phyloP scores from a whole-genome alignment of 1,140 invertebrate species.

The Drosophila elegans region DNA sequence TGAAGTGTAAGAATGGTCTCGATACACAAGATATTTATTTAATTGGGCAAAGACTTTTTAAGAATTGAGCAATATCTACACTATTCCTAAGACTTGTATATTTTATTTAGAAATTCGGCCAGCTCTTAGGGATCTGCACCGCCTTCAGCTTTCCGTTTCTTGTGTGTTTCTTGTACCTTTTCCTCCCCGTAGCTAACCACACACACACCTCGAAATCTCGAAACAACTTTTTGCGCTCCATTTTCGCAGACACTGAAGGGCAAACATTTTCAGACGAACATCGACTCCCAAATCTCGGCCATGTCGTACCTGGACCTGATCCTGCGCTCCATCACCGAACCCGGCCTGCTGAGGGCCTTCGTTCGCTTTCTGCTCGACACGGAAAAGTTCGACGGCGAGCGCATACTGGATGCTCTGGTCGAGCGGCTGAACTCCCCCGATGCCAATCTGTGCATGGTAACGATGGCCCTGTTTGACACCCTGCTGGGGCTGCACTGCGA shows the following conservation, averaged over 20 bases:
- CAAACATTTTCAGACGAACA: constrained; percentile 89
- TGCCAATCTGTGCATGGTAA: constrained; percentile 94
- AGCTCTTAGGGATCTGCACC: constrained; percentile 18
- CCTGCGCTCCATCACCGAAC: constrained; percentile 93
- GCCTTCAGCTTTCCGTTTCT: constrained; percentile 47
- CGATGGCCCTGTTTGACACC: constrained; percentile 95
- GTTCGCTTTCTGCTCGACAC: constrained; percentile 93
- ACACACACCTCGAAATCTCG: constrained; percentile 83
- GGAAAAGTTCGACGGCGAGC: constrained; percentile 92
- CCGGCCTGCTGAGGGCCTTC: constrained; percentile 92
- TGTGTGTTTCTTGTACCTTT: constrained; percentile 42
- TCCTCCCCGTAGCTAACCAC: constrained; percentile 64
- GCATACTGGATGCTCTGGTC: constrained; percentile 92
- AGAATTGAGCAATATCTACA: neutral
- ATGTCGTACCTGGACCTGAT: constrained; percentile 96
- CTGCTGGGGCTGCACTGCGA: constrained; percentile 97
- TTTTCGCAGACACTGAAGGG: constrained; percentile 85
- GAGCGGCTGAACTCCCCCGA: constrained; percentile 89
- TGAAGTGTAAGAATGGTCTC: no score
- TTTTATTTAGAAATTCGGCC: constrained; percentile 1
- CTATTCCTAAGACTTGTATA: neutral
- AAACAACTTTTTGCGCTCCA: constrained; percentile 82
- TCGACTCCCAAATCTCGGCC: constrained; percentile 94
- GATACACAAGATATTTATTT: no score
- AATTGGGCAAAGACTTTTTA: neutral